Evolutionary conservation across 2,888 invertebrate species (phyloP), one percentile per base, ranked within the genome.

Genomic region (Catocala sponsa): DNA sequence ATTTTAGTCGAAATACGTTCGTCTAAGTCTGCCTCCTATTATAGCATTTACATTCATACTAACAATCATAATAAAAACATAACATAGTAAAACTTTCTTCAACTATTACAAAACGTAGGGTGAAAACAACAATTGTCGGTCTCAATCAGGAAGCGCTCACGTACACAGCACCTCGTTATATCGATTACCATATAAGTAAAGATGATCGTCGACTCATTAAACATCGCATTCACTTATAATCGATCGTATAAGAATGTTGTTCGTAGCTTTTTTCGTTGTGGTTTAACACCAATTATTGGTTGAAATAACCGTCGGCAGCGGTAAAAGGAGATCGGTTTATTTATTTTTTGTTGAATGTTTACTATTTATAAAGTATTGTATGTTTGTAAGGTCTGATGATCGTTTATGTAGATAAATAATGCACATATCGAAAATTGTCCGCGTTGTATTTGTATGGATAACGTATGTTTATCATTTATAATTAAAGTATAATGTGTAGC

Each of bases 261-360:
- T 38, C 47, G 57, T 25, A 56, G 58, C 67, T 60, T 65, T 63
- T 63, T 72, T 60, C 42, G 49, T 58, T 59, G 49, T 35, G 41
- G 35, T 78, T 73, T 74, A 63, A 77, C 68, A 72, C 70, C 70
- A 78, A 74, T 78, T 78, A 76, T 63, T 63, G 70, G 41, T 32
- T 50, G 67, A 67, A 67, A 70, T 70, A 61, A 49, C 56, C 42
- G 35, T 53, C 43, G 56, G 62, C 52, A 6, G 61, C 56, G 60
- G 64, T 59, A 76, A 70, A 70, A 62, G 65, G 33, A 43, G 38
- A 47, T 48, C 33, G 15, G 33, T 59, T 15, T 48, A 32, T 56
- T 56, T 56, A 12, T 52, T 55, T 61, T 42, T 53, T 43, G 47
- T 6, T 52, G 13, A 11, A 9, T 38, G 35, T 9, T 4, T 6